phyloP scores from a whole-genome alignment of 1,140 invertebrate genomes.

The Rhagoletis zephyria region DNA sequence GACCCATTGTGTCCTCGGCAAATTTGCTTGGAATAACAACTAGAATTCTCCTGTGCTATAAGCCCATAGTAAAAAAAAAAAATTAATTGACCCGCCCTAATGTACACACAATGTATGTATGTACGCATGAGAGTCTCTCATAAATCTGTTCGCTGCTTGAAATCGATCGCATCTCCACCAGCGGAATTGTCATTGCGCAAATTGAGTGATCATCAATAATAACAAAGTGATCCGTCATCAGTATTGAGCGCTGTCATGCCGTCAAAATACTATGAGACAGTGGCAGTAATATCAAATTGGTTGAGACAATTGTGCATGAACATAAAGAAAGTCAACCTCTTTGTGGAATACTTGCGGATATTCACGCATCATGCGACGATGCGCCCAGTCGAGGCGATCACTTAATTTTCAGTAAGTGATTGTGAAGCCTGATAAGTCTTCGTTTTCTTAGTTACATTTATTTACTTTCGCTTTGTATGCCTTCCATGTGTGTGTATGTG shows the following conservation, averaged over 20 bases:
- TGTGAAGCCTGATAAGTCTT: not conserved
- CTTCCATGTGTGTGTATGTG: not conserved
- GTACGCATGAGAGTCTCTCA: not conserved
- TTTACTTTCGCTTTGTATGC: not conserved
- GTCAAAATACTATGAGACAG: not conserved
- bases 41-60: no score
- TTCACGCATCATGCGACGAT: not conserved
- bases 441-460: not conserved
- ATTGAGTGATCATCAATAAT: slow-evolving; percentile 69
- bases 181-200: slow-evolving; percentile 71
- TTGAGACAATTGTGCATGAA: not conserved
- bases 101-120: no score
- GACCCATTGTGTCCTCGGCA: no score
- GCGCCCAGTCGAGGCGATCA: not conserved
- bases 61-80: no score
- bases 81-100: no score
- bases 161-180: slow-evolving; percentile 53
- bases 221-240: slow-evolving; percentile 43
- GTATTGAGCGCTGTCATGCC: slow-evolving; percentile 13
- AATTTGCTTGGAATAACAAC: no score
- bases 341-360: not conserved
- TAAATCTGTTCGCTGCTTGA: not conserved
- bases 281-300: not conserved
- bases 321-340: no score
- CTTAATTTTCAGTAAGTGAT: not conserved